phyloP scores from a whole-genome alignment of 2,888 invertebrate species.

The Chironomus riparius region DNA sequence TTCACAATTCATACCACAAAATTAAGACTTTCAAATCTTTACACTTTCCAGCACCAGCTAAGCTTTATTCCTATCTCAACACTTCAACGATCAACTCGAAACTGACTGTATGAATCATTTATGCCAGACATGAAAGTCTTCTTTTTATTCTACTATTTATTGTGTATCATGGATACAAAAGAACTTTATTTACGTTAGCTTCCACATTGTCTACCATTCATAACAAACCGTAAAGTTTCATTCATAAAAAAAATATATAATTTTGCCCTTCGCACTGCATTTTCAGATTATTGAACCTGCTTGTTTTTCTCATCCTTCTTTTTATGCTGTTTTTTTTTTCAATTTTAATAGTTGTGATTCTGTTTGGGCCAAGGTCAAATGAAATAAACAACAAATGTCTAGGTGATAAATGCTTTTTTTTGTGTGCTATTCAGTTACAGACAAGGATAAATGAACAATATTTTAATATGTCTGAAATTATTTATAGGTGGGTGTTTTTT shows the following conservation, averaged over 20 bases:
- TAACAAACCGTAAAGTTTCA: background rate
- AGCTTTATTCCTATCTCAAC: background rate
- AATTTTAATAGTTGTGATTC: background rate
- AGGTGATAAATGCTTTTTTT: background rate
- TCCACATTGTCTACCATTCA: background rate
- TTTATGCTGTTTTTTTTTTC: too few species aligned
- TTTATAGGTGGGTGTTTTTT: background rate
- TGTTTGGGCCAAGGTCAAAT: background rate
- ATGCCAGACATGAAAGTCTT: background rate
- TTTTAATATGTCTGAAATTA: background rate
- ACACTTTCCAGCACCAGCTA: background rate
- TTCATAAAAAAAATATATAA: background rate
- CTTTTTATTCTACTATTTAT: background rate
- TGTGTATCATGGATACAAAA: background rate
- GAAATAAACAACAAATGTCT: background rate
- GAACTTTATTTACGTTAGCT: constrained; percentile 1
- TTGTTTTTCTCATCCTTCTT: too few species aligned
- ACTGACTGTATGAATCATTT: background rate
- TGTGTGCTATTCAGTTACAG: background rate
- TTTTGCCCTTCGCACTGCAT: constrained; percentile 1
- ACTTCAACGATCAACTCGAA: background rate
- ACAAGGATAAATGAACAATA: background rate
- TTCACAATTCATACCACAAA: too few species aligned
- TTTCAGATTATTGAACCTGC: background rate
- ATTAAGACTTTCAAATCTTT: too few species aligned